Evolutionary conservation across 1,140 invertebrate genomes (phyloP), one percentile per base, ranked within the genome.

Genomic region (Babylonia areolata): DNA sequence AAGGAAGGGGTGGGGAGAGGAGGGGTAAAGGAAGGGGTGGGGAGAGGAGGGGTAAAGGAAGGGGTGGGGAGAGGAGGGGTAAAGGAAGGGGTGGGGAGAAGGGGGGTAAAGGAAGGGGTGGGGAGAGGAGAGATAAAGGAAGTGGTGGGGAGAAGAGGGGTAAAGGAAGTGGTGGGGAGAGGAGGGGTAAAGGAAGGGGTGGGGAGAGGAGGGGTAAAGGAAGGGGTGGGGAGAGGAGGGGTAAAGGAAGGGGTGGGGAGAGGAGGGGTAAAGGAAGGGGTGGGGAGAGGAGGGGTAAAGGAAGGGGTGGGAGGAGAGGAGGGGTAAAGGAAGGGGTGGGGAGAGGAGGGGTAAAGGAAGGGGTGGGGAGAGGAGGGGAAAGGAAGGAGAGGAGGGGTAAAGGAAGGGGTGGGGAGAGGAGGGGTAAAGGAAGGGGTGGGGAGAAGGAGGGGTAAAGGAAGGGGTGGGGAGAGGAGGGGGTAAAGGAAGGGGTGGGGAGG

Each of bases 391-490:
- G 51, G 31, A 42, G 28, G 35, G 39, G 12, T 64, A n/a, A 86
- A 31, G 58, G n/a, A 51, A 77, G 54, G 51, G 39, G 77, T 64
- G 31, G 75, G 69, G 58, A 51, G 75, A 69, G 58, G 83, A 84
- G n/a, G 75, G 69, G 75, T 64, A 84, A 28, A 84, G 83, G 75
- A 51, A 84, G 69, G 58, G 69, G 75, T 6, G 51, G n/a, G 58
- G n/a, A 80, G 75, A 81, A 39, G 58, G 58, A 64, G 20, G 28
- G 58, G 23, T 3, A 64, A 28, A 64, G 20, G 20, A 20, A 51
- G 46, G 20, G 46, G 20, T 6, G 20, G 46, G 20, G 46, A 51
- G 46, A 51, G 46, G 20, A 20, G 20, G 46, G 20, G 46, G 20
- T 6, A 64, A 28, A 9, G 58, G 23, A 28, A 64, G 20, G 3